Base-by-base conservation (phyloP, 2,797 vertebrate genomes). In the Scleropages formosus region DNA sequence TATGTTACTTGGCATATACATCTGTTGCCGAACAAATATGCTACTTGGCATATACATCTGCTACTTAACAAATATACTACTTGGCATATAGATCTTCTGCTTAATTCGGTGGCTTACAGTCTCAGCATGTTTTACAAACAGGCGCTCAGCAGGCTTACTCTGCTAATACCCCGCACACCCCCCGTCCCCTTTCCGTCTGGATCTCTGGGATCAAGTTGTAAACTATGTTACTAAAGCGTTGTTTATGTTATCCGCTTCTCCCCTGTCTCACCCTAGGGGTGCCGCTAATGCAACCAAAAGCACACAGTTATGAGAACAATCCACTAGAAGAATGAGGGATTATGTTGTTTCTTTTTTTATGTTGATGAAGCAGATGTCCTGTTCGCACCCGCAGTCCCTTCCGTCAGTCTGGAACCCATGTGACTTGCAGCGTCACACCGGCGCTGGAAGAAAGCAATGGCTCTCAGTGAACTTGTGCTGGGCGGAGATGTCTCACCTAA, bases 101-200 rank as follows among this genome's bases (percentile, higher is more conserved):
- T 75, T 75, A 75, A 67, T 31, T 59, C 62, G 46, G 27, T 24
- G 53, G 46, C 66, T 75, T 69, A 69, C 58, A 60, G 39, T 75
- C 44, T 7, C 74, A 75, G 74, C 46, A 69, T 69, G 65, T 46
- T 75, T 69, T 61, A 75, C 74, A 69, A 75, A 69, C 66, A 67
- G 44, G 44, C 58, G 16, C 74, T 49, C 74, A 49, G 20, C 53
- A 44, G 64, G 74, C 64, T 60, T 18, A 18, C 51, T 44, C 31
- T 4, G 1, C 74, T 75, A 75, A 75, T 67, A 56, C 63, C 59
- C 16, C 18, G 24, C 49, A 51, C 61, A 18, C 22, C 44, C 67
- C 20, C 24, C 39, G 24, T 44, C 49, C 39, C 0, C 39, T 53
- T 67, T 67, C 31, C 47, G 49, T 74, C 74, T 46, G 53, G 74